Evolutionary conservation across 2,797 vertebrate species (phyloP), one percentile per base, ranked within the genome.

Genomic region (Pseudocheirus occidentalis): DNA sequence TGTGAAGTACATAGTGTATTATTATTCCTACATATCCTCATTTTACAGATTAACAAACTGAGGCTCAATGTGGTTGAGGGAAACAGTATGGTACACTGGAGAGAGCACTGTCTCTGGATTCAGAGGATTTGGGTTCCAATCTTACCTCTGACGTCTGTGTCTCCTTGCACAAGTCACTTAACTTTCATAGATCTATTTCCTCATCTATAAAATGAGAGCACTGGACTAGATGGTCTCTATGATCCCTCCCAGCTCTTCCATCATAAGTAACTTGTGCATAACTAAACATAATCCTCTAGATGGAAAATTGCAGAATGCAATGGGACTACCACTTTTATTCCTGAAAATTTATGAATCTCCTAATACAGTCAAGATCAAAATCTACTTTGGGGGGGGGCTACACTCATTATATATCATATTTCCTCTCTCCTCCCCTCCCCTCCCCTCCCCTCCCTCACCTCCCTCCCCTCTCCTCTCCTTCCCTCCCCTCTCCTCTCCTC

Each of bases 11-110:
- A 46, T 46, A 46, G 73, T 81, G 0, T n/a, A 59, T 14, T 31
- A 46, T 56, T 93, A 9, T 92, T 92, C 29, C 53, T 95, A 46
- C 9, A 81, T 81, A 6, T 94, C 21, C 62, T 73, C 27, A 55
- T 56, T 34, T 53, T 53, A 92, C n/a, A 94, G 93, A 94, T 10
- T 27, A 95, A 95, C 54, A 94, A 96, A 92, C 90, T n/a, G 81
- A 92, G 14, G n/a, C 55, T 58, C 87, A 91, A 54, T 91, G 58
- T 93, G 87, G 90, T 57, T 0, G 3, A 94, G 34, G 9, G 55
- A 50, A 55, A n/a, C 66, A 27, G 34, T 4, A 1, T 14, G 9
- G 27, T 5, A 31, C 59, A 50, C 27, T 54, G 28, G 81, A 93
- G 73, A 57, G 50, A 93, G 54, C 90, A 24, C 29, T 94, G 59